Evolutionary conservation across 2,797 vertebrate species (phyloP), one percentile per base, ranked within the genome.

Genomic region (Pteropus rufus): DNA sequence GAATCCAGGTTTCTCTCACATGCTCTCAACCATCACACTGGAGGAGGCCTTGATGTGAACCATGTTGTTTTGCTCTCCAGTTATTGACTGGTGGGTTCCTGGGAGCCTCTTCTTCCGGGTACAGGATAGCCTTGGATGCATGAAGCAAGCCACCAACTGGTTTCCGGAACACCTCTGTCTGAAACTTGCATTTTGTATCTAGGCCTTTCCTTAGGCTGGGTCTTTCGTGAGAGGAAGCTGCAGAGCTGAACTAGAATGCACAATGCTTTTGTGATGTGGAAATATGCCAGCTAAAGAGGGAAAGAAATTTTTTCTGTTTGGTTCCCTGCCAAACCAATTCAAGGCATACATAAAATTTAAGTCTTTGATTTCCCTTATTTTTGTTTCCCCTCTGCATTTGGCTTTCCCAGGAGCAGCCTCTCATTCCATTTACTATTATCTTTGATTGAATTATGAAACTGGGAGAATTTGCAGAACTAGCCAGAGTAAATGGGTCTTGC

Each of bases 371-470:
- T 80, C 46, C 26, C 34, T 92, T 94, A 86, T 91, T 98, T 98
- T 97, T 96, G 82, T 96, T 97, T 90, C 64, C 54, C 64, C 41
- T 89, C 67, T 84, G 34, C 88, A n/a, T 88, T 97, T 64, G 46
- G 76, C 67, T 85, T 95, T 97, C 60, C 49, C n/a, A 54, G 69
- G 46, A 64, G 62, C 54, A 90, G 58, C 11, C 31, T 89, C 93
- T 93, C 79, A 81, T 76, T 96, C 39, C 41, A 81, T 96, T 97
- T 96, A 41, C 97, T 97, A 58, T 84, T 8, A 94, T 97, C 97
- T 97, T 90, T 95, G 93, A 95, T 86, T 97, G 77, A 98, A 81
- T 98, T 97, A 94, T 36, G 49, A 96, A 97, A 87, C 81, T 46
- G 54, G 58, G 95, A 98, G 77, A 76, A 97, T 88, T 31, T 92